Percentiles rank a stretch among this genome's conserved stretches.
Conservation (phyloP, 2,888 invertebrate species). For the Oithona nana region DNA sequence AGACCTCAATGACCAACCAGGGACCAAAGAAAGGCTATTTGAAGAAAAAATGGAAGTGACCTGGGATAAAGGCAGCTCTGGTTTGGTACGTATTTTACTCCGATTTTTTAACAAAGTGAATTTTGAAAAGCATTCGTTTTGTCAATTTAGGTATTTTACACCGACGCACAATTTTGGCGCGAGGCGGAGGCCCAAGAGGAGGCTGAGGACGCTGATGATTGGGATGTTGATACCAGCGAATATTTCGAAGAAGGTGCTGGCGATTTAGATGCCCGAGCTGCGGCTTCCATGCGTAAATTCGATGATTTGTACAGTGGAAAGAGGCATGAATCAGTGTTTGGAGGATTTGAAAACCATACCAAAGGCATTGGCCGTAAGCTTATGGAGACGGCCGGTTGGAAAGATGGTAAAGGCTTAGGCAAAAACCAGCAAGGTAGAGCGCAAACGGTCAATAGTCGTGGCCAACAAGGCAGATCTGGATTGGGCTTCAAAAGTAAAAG, state of each 20-base stretch:
- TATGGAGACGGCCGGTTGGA: slow-evolving; percentile 34
- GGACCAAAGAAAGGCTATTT: slow-evolving; percentile 32
- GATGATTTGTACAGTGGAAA: slow-evolving; percentile 22
- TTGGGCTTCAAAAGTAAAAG: slow-evolving; percentile 19
- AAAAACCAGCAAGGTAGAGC: slow-evolving; percentile 16
- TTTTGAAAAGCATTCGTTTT: no score
- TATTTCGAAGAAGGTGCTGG: slow-evolving; percentile 32
- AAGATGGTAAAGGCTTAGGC: slow-evolving; percentile 34
- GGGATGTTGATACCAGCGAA: slow-evolving; percentile 36
- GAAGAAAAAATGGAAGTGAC: slow-evolving; percentile 30
- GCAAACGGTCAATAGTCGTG: slow-evolving; percentile 18
- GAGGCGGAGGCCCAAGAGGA: slow-evolving; percentile 34
- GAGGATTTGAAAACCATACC: slow-evolving; percentile 30
- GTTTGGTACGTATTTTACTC: no score
- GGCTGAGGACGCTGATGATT: slow-evolving; percentile 36
- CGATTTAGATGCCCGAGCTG: slow-evolving; percentile 33
- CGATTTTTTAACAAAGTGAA: no score
- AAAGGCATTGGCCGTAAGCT: slow-evolving; percentile 31
- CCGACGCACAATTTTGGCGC: slow-evolving; percentile 37
- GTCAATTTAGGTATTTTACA: no score
- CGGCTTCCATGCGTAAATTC: slow-evolving; percentile 28
- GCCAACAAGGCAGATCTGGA: slow-evolving; percentile 19
- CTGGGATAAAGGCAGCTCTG: slow-evolving; percentile 40
- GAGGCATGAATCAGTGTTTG: slow-evolving; percentile 1
- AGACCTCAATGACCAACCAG: slow-evolving; percentile 24